Evolutionary conservation across 2,113 vertebrate species (phyloP).

Genomic region (Macrotis lagotis): DNA sequence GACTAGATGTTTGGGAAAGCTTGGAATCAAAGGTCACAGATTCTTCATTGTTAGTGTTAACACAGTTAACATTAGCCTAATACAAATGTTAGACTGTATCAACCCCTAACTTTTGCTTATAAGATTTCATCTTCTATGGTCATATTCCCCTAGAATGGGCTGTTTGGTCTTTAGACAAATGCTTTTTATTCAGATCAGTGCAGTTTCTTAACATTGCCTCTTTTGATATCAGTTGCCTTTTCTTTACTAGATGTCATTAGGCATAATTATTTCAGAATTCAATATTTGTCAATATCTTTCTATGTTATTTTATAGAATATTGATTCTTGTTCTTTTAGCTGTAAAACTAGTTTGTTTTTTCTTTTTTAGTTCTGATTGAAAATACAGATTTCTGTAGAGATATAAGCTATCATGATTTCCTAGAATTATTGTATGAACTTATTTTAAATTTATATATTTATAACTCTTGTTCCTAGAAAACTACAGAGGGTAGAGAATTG

Average conservation of each 20-base stretch:
- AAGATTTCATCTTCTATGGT: conserved; percentile 39
- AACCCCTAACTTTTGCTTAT: background rate
- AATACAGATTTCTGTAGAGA: background rate
- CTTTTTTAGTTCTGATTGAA: background rate
- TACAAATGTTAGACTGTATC: conserved; percentile 30
- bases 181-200: background rate
- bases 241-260: conserved; percentile 3
- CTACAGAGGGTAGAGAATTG: background rate
- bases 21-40: too few relatives aligned
- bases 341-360: background rate
- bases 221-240: conserved; percentile 19
- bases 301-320: background rate
- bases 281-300: conserved; percentile 5
- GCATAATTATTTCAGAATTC: conserved; percentile 37
- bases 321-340: conserved; percentile 27
- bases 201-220: conserved; percentile 12
- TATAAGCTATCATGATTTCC: background rate
- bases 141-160: conserved; percentile 36
- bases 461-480: background rate
- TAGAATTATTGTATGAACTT: background rate
- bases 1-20: too few relatives aligned
- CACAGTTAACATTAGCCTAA: too few relatives aligned
- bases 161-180: background rate
- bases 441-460: background rate
- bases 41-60: too few relatives aligned